Conservation (phyloP, 2,888 invertebrate genomes). For the Eupelmus urozonus region DNA sequence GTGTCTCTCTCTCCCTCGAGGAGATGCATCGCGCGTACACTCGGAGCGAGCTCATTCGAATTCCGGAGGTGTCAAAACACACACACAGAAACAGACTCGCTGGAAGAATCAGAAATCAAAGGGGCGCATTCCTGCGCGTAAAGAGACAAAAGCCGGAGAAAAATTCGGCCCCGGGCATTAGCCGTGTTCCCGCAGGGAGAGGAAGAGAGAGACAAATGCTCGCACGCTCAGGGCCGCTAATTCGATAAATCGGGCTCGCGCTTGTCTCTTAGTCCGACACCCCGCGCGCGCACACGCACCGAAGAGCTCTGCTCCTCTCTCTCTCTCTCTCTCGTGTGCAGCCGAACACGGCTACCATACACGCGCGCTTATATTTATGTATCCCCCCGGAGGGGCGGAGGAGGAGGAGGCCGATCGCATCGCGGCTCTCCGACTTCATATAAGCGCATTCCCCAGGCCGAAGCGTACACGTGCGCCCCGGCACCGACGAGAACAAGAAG, state of each 20-base stretch:
- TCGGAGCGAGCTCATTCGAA: background rate
- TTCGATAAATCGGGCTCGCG: too few relatives aligned
- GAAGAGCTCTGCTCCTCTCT: too few relatives aligned
- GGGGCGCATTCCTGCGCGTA: too few relatives aligned
- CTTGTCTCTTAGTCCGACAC: too few relatives aligned
- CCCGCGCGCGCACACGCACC: too few relatives aligned
- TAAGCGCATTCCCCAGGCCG: too few relatives aligned
- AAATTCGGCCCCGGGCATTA: too few relatives aligned
- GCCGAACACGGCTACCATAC: conserved; percentile 8
- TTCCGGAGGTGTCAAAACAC: conserved; percentile 30
- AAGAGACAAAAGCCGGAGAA: background rate
- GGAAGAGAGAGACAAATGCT: background rate
- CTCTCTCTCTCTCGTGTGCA: too few relatives aligned
- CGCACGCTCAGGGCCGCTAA: too few relatives aligned
- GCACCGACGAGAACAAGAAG: background rate
- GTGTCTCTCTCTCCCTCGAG: background rate
- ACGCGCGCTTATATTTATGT: background rate
- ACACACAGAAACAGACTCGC: background rate
- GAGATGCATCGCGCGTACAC: conserved; percentile 15
- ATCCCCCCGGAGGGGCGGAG: background rate
- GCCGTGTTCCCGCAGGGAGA: too few relatives aligned
- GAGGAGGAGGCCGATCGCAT: background rate
- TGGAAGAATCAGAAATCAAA: background rate
- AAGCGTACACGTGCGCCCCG: background rate
- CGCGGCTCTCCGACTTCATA: too few relatives aligned